These are phyloP conservation scores for Caenorhabditis japonica DNA, from an alignment of 2,888 invertebrate species.

Conservation along the genomic window DNA sequence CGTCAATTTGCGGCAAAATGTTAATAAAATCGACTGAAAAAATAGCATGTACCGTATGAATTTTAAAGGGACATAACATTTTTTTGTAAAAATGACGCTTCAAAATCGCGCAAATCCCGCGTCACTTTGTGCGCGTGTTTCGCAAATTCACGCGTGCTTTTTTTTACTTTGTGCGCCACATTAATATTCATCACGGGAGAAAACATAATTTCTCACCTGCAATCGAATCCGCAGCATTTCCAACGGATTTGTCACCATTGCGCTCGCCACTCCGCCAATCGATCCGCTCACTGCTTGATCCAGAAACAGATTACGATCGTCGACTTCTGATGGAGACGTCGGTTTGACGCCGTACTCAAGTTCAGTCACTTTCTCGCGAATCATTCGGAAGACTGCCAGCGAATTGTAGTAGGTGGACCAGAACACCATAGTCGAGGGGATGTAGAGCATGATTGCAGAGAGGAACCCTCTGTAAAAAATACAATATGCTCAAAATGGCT, in stretches of 20 bases:
- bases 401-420: constrained; percentile 74
- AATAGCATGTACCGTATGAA: too few relatives aligned
- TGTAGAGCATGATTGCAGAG: constrained; percentile 73
- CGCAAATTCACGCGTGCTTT: too few relatives aligned
- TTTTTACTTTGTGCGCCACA: too few relatives aligned
- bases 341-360: constrained; percentile 54
- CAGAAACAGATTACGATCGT: constrained; percentile 65
- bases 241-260: constrained; percentile 72
- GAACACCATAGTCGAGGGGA: constrained; percentile 75
- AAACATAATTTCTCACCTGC: constrained; percentile 52
- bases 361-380: constrained; percentile 58
- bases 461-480: constrained; percentile 70
- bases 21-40: too few relatives aligned
- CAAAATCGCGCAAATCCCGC: too few relatives aligned
- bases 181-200: not conserved
- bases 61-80: too few relatives aligned
- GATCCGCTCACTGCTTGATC: constrained; percentile 71
- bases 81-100: too few relatives aligned
- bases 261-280: constrained; percentile 70
- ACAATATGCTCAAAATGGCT: too few relatives aligned
- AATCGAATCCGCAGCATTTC: constrained; percentile 72
- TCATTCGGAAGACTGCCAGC: constrained; percentile 56
- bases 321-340: constrained; percentile 53
- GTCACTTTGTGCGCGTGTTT: too few relatives aligned
- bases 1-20: too few relatives aligned